Conservation (phyloP, 2,888 invertebrate genomes). For the Tromatobia lineatoria region DNA sequence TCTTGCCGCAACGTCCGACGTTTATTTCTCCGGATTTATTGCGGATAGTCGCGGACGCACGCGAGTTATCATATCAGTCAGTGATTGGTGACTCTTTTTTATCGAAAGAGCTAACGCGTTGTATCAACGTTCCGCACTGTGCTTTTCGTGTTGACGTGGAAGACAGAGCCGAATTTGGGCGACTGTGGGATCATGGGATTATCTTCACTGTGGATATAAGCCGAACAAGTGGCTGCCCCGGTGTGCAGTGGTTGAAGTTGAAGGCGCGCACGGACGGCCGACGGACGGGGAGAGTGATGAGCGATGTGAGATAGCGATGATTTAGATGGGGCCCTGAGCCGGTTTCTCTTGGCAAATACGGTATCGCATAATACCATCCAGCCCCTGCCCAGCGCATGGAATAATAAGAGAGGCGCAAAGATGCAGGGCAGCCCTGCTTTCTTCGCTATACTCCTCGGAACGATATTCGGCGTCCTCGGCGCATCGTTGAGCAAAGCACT, state of each 20-base stretch:
- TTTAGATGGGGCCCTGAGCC: slow-evolving; percentile 69
- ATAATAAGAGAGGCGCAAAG: slow-evolving; percentile 73
- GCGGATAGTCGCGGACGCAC: slow-evolving; percentile 39
- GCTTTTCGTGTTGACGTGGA: neutral
- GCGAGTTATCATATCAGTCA: slow-evolving; percentile 34
- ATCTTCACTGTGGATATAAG: slow-evolving; percentile 62
- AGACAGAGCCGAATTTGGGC: slow-evolving; percentile 5
- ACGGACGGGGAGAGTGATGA: slow-evolving; percentile 63
- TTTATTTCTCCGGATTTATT: slow-evolving; percentile 57
- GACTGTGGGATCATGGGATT: slow-evolving; percentile 62
- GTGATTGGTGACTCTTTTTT: slow-evolving; percentile 13
- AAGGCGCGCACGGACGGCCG: slow-evolving; percentile 44
- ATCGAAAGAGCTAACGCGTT: neutral
- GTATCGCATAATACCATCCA: slow-evolving; percentile 32
- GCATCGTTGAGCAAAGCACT: slow-evolving; percentile 88
- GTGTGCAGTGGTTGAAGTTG: slow-evolving; percentile 42
- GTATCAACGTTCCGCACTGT: neutral
- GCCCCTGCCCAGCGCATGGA: slow-evolving; percentile 57
- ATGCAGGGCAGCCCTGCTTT: slow-evolving; percentile 87
- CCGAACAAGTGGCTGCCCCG: slow-evolving; percentile 51
- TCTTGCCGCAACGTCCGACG: slow-evolving; percentile 69
- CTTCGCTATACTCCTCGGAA: slow-evolving; percentile 88
- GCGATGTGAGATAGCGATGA: slow-evolving; percentile 71
- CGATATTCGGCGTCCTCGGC: slow-evolving; percentile 88
- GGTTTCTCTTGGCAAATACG: slow-evolving; percentile 59